Evolutionary conservation across 2,888 invertebrate species (phyloP), one percentile per base, ranked within the genome.

Genomic region (Andrena fulva): DNA sequence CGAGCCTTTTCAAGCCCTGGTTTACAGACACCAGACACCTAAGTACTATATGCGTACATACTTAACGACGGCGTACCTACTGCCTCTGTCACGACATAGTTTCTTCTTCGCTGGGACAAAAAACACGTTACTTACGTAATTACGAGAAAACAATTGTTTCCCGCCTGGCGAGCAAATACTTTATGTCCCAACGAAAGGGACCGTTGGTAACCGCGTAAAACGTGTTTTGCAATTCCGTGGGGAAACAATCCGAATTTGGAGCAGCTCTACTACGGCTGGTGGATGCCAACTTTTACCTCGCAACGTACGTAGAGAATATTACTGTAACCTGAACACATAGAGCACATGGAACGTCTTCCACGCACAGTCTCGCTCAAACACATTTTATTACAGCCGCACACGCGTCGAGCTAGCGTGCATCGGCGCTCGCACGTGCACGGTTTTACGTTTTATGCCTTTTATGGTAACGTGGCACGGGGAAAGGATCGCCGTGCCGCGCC

Each of bases 401-500:
- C 68, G 64, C 63, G 50, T 52, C 20, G 48, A 70, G 16, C n/a
- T 3, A 12, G 1, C 16, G 2, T 5, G 54, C 63, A 12, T 62
- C 35, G 29, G 31, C 52, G 63, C 29, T 12, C 24, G 56, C 50
- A 3, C n/a, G 24, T 3, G 6, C 33, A 24, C 50, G 50, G 56
- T 60, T 33, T 50, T 4, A 56, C 60, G 35, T 42, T 42, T 16
- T 42, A 42, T 42, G 16, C 42, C 42, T 42, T 42, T 42, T 42
- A 42, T 16, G 42, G 20, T 20, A 56, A 35, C 42, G 56, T n/a
- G 56, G 10, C 35, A 0, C 56, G 16, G 33, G 24, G 56, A 69
- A 54, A 77, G 48, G 63, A 31, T 12, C 60, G 31, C 70, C 20
- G n/a, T 56, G 31, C 70, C 27, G 12, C 60, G 31, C n/a, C 63